A percentile compares a stretch with the other conserved stretches of the same genome.
phyloP scores from a whole-genome alignment of 2,797 vertebrate species.

The Clamator glandarius region DNA sequence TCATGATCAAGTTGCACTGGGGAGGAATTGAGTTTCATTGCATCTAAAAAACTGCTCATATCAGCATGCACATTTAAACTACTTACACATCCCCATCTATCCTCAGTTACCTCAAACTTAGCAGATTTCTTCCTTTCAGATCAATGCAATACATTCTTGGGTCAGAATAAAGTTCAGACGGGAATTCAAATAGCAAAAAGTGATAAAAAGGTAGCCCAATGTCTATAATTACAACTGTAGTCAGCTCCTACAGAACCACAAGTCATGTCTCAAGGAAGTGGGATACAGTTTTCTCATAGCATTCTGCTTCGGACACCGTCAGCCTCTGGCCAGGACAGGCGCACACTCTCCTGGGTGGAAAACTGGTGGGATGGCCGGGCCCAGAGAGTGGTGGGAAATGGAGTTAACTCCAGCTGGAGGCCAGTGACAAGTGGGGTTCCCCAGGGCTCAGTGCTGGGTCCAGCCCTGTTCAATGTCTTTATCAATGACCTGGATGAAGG shows the following conservation, averaged over 20 bases:
- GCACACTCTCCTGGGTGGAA: no score
- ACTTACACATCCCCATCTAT: neutral
- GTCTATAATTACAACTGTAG: neutral
- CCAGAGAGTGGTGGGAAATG: no score
- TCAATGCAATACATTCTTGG: neutral
- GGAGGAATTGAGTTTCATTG: slow-evolving; percentile 34
- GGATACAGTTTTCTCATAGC: no score
- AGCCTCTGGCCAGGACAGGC: no score
- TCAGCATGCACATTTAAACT: neutral
- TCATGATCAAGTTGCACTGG: slow-evolving; percentile 35
- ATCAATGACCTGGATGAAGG: no score
- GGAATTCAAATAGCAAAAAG: neutral
- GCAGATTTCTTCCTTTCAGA: neutral
- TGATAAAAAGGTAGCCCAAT: neutral
- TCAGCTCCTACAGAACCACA: neutral
- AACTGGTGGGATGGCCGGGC: no score
- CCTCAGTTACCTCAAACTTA: neutral
- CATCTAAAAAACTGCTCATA: neutral
- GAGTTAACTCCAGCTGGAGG: no score
- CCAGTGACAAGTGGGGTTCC: no score
- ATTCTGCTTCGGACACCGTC: no score
- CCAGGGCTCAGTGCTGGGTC: no score
- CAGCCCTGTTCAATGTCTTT: no score
- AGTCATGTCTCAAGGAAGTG: neutral
- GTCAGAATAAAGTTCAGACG: neutral